These are phyloP conservation scores for Lottia gigantea DNA, from an alignment of 2,888 invertebrate genomes.

Conservation along the genomic window DNA sequence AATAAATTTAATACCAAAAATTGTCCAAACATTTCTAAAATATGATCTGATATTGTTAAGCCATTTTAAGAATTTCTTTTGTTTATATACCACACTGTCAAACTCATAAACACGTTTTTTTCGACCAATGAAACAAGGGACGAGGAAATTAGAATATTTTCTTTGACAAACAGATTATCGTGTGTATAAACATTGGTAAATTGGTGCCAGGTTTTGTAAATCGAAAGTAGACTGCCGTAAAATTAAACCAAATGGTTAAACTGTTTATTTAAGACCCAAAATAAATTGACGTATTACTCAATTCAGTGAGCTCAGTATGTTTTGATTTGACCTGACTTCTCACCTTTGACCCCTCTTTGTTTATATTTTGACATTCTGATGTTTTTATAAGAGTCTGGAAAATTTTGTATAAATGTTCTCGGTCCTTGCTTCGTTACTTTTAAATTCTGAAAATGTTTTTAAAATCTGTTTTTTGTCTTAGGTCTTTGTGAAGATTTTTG, in stretches of 20 bases:
- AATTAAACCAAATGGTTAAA: conserved; percentile 13
- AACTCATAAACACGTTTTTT: too few species aligned
- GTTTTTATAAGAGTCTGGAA: not conserved
- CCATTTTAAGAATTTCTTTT: too few species aligned
- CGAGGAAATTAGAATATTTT: conserved; percentile 28
- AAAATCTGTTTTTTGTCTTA: not conserved
- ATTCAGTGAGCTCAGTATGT: conserved; percentile 16
- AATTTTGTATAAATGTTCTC: not conserved
- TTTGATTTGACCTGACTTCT: conserved; percentile 14
- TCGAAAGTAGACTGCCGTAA: conserved; percentile 15
- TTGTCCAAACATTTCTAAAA: too few species aligned
- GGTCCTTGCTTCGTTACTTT: not conserved
- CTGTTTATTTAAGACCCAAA: conserved; percentile 19
- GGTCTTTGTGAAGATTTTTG: not conserved
- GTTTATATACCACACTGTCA: too few species aligned
- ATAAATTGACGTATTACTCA: conserved; percentile 19
- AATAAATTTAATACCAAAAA: too few species aligned
- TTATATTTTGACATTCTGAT: conserved; percentile 10
- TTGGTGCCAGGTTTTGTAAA: conserved; percentile 16
- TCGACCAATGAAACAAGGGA: too few species aligned
- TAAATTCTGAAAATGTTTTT: not conserved
- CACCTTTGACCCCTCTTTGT: conserved; percentile 9
- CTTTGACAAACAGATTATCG: conserved; percentile 23
- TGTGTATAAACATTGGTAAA: conserved; percentile 23
- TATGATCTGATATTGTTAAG: too few species aligned